Evolutionary conservation across 2,888 invertebrate genomes (phyloP), one percentile per base, ranked within the genome.

Genomic region (Lycophotia porphyrea): DNA sequence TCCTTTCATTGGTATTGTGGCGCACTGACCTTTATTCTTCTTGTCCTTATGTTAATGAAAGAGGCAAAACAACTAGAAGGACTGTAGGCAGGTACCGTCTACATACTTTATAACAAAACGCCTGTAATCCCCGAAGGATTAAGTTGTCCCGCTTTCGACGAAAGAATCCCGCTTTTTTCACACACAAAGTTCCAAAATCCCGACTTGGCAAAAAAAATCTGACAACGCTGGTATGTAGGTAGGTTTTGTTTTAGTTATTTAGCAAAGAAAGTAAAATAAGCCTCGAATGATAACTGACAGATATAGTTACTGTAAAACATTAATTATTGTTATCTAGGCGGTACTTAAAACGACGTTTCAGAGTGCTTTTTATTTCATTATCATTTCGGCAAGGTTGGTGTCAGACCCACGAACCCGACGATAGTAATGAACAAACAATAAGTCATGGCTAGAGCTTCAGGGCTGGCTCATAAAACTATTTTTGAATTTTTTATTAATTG

Each of bases 361-460:
- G 61, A 74, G 71, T 75, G 60, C n/a, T 74, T 74, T 73, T 79
- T 60, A 74, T 66, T 78, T 73, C 47, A 74, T 69, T 76, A 79
- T 84, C 82, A 64, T 76, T 72, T 67, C n/a, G 42, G 52, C 71
- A 84, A 87, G 82, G 85, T 85, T 72, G 75, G 58, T 18, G 71
- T 65, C 58, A 64, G 71, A 73, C 70, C 67, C 61, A 39, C 36
- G 67, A 66, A 74, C 44, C 44, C 44, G 63, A 24, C 42, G 42
- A 76, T 76, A 69, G 27, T 65, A 36, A 24, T 39, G 31, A 39
- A 42, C 7, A 36, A 76, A 67, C 34, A 67, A 67, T 66, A 78
- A 69, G 58, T 47, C 61, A 42, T 39, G 24, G 9, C 27, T 31
- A 11, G 49, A 34, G 21, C 3, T 27, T 31, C 4, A 84, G 82